A percentile compares a stretch with the other conserved stretches of the same genome.
Evolutionary conservation across 2,888 invertebrate genomes (phyloP).

Genomic region (Ectemnius lituratus): DNA sequence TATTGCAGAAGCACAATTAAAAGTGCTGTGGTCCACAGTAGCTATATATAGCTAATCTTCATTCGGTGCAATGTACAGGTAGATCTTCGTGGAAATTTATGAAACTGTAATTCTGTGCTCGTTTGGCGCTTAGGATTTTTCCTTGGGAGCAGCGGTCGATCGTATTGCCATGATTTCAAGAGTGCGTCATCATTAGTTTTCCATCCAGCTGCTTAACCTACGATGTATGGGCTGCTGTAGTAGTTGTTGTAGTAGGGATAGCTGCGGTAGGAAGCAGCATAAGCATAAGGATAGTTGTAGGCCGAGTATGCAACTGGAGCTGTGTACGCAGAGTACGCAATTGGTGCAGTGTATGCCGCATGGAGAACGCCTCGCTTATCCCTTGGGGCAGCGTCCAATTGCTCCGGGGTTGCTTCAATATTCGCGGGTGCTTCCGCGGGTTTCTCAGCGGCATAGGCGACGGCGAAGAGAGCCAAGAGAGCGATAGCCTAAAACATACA

Average conservation of each 20-base stretch:
- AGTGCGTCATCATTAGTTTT: background rate
- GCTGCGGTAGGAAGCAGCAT: slow-evolving; percentile 56
- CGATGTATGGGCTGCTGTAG: slow-evolving; percentile 58
- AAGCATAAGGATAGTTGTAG: slow-evolving; percentile 60
- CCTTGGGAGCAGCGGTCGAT: no score
- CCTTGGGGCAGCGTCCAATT: slow-evolving; percentile 45
- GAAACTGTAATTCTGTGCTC: no score
- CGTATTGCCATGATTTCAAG: background rate
- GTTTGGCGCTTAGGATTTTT: no score
- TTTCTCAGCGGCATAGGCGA: slow-evolving; percentile 56
- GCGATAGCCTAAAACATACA: slow-evolving; percentile 58
- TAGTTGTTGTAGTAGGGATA: slow-evolving; percentile 65
- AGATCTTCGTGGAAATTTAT: no score
- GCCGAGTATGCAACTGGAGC: slow-evolving; percentile 51
- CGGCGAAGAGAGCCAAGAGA: slow-evolving; percentile 67
- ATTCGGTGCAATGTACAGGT: no score
- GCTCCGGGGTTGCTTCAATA: slow-evolving; percentile 15
- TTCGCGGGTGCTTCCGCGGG: slow-evolving; percentile 29
- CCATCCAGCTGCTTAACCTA: slow-evolving; percentile 44
- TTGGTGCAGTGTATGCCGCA: slow-evolving; percentile 48
- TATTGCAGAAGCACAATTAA: no score
- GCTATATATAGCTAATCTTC: no score
- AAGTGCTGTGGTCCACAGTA: no score
- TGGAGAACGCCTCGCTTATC: slow-evolving; percentile 66
- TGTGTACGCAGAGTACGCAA: slow-evolving; percentile 55